These are phyloP conservation scores for Phymorhynchus buccinoides DNA, from an alignment of 1,140 invertebrate species.

Conservation along the genomic window DNA sequence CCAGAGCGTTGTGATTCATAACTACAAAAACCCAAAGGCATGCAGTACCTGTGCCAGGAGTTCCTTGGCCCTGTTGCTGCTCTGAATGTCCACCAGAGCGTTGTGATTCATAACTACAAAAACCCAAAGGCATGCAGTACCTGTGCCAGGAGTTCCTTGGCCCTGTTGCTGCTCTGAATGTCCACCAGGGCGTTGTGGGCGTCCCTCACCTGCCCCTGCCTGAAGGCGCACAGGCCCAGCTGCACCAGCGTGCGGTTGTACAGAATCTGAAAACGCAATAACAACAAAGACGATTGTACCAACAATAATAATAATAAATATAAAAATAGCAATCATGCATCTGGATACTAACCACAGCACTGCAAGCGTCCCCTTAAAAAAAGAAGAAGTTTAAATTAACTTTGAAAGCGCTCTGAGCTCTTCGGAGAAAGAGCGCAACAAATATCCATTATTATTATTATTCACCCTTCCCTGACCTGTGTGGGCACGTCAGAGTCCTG, in stretches of 20 bases:
- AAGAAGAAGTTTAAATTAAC: too few relatives aligned
- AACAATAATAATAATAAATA: background rate
- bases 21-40: too few relatives aligned
- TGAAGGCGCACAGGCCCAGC: constrained; percentile 97
- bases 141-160: constrained; percentile 97
- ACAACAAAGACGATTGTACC: background rate
- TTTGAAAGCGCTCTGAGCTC: too few relatives aligned
- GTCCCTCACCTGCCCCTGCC: constrained; percentile 97
- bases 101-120: too few relatives aligned
- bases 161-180: constrained; percentile 97
- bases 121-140: constrained; percentile 68
- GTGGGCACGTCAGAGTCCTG: background rate
- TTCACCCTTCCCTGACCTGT: background rate
- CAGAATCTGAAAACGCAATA: constrained; percentile 81
- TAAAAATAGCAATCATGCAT: background rate
- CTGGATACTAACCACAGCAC: too few relatives aligned
- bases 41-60: too few relatives aligned
- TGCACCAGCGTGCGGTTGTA: constrained; percentile 99
- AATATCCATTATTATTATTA: too few relatives aligned
- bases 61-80: too few relatives aligned
- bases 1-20: too few relatives aligned
- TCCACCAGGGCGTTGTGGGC: constrained; percentile 98
- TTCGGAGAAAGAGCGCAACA: too few relatives aligned
- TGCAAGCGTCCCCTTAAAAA: too few relatives aligned
- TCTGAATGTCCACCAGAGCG: too few relatives aligned